Conservation (phyloP, 2,797 vertebrate species). For the Steatocranus sp. region DNA sequence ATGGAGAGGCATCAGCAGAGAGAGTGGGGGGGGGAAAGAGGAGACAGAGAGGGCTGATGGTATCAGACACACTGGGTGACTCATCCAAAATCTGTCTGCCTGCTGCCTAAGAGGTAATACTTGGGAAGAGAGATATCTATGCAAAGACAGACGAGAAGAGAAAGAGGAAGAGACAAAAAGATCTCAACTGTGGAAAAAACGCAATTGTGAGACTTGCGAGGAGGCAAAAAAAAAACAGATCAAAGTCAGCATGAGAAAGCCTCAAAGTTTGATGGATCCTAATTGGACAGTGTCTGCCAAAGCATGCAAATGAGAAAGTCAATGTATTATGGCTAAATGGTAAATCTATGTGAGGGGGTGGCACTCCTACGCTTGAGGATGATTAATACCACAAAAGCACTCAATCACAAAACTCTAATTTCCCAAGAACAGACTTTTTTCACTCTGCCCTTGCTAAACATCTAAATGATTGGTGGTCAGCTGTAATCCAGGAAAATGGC, state of each 20-base stretch:
- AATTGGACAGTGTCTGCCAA: conserved; percentile 64
- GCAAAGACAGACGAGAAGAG: conserved; percentile 17
- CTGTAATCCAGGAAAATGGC: conserved; percentile 43
- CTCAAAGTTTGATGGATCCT: conserved; percentile 56
- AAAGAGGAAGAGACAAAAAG: conserved; percentile 41
- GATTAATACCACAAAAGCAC: conserved; percentile 58
- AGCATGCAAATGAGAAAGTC: conserved; percentile 62
- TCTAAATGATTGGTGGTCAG: conserved; percentile 58
- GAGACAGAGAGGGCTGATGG: conserved; percentile 27
- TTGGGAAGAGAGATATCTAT: conserved; percentile 38
- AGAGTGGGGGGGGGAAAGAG: not conserved
- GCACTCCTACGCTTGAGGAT: conserved; percentile 12
- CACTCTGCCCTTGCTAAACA: conserved; percentile 24
- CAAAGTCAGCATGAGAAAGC: conserved; percentile 45
- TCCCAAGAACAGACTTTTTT: conserved; percentile 50
- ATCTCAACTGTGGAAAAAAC: conserved; percentile 9
- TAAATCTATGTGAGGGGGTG: conserved; percentile 46
- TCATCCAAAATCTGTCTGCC: conserved; percentile 63
- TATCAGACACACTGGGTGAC: conserved; percentile 57
- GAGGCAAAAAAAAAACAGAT: conserved; percentile 39
- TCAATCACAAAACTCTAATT: conserved; percentile 59
- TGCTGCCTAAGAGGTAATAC: conserved; percentile 49
- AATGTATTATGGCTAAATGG: conserved; percentile 60
- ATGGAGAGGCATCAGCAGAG: conserved; percentile 3
- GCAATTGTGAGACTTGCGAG: conserved; percentile 22